Percentiles rank a stretch among this genome's conserved stretches.
Evolutionary conservation across 1,140 invertebrate genomes (phyloP).

Genomic region (Sycophaga agraensis): DNA sequence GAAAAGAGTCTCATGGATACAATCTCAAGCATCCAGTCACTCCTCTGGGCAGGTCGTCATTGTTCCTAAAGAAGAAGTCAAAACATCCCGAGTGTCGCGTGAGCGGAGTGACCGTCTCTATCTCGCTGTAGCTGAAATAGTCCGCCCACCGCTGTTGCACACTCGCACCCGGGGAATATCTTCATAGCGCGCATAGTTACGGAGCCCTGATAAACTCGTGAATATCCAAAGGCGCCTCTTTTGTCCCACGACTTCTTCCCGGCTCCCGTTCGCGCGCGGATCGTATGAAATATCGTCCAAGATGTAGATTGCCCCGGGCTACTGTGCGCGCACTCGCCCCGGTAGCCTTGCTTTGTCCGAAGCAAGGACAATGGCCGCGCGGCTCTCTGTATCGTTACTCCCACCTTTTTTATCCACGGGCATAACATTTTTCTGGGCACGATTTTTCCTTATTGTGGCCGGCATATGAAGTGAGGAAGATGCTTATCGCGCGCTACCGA

Average conservation of each 20-base stretch:
- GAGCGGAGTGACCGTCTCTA: too few relatives aligned
- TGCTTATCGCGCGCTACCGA: background rate
- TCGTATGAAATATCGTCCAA: slow-evolving; percentile 50
- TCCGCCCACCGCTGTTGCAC: background rate
- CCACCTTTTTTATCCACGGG: slow-evolving; percentile 24
- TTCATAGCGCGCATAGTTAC: background rate
- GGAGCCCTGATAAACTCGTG: background rate
- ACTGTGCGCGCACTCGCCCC: background rate
- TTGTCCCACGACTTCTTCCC: background rate
- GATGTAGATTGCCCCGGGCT: slow-evolving; percentile 49
- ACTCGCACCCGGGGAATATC: background rate
- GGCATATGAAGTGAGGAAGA: background rate
- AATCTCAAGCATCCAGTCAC: too few relatives aligned
- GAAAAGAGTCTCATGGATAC: too few relatives aligned
- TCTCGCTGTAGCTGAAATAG: too few relatives aligned
- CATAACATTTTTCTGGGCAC: slow-evolving; percentile 10
- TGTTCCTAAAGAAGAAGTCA: too few relatives aligned
- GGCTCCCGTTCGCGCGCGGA: slow-evolving; percentile 28
- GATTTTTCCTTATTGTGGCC: slow-evolving; percentile 15
- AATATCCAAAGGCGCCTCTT: slow-evolving; percentile 33
- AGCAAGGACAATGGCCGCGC: slow-evolving; percentile 43
- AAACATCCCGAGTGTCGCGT: too few relatives aligned
- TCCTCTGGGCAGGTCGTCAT: too few relatives aligned
- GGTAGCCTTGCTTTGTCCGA: slow-evolving; percentile 46
- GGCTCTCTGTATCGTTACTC: slow-evolving; percentile 34